Evolutionary conservation across 2,888 invertebrate species (phyloP).

Genomic region (Erebia ligea): DNA sequence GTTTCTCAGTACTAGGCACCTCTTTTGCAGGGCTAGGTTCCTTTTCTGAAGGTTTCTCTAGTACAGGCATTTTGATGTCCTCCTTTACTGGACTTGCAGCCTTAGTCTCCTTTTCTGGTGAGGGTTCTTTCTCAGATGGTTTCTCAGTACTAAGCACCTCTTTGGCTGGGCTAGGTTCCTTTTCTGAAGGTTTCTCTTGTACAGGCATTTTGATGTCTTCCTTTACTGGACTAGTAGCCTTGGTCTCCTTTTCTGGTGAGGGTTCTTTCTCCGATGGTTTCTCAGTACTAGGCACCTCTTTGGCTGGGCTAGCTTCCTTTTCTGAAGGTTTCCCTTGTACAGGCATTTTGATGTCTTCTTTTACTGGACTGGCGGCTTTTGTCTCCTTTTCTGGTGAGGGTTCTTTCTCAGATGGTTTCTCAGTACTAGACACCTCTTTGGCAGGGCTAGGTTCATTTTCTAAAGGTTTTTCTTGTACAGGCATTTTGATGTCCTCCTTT

Average conservation of each 20-base stretch:
- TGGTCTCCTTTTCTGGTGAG: not conserved
- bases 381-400: constrained; percentile 23
- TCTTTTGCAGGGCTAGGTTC: not conserved
- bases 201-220: not conserved
- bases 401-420: constrained; percentile 15
- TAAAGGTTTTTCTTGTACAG: not conserved
- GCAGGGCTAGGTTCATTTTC: constrained; percentile 31
- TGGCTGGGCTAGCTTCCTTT: constrained; percentile 19
- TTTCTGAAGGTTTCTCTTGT: constrained; percentile 17
- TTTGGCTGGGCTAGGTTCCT: constrained; percentile 29
- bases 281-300: not conserved
- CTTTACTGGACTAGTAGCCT: constrained; percentile 15
- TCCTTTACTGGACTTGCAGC: not conserved
- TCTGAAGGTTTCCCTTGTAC: not conserved
- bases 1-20: not conserved
- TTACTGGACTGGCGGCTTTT: constrained; percentile 18
- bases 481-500: not conserved
- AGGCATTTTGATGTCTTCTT: not conserved
- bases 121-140: not conserved
- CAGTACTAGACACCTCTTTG: not conserved
- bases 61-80: constrained; percentile 6
- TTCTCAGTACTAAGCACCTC: constrained; percentile 19
- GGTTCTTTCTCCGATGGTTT: not conserved
- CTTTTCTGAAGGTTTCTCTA: constrained; percentile 29
- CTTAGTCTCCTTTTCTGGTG: not conserved